Percentiles rank a stretch among this genome's conserved stretches.
Evolutionary conservation across 2,888 invertebrate species (phyloP).

Genomic region (Drosophila siamana): DNA sequence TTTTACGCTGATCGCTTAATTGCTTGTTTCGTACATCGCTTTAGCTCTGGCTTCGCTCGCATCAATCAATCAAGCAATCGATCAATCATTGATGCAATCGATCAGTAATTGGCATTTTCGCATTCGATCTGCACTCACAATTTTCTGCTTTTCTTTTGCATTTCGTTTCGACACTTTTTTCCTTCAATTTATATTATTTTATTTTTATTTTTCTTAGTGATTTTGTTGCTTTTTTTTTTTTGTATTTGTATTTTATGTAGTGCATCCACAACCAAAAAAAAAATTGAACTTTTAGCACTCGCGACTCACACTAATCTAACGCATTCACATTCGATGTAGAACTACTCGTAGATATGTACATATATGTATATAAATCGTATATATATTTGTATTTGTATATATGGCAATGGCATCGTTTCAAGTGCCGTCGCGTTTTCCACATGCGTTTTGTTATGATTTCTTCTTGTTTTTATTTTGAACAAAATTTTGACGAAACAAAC

Average conservation of each 20-base stretch:
- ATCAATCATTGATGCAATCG: slow-evolving; percentile 26
- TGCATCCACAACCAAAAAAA: slow-evolving; percentile 35
- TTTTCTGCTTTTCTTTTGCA: slow-evolving; percentile 32
- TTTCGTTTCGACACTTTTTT: slow-evolving; percentile 35
- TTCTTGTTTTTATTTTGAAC: slow-evolving; percentile 13
- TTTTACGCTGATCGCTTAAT: slow-evolving; percentile 26
- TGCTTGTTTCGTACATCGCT: slow-evolving; percentile 31
- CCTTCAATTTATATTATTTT: background rate
- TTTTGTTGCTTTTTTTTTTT: background rate
- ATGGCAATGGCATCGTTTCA: slow-evolving; percentile 61
- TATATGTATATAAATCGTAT: slow-evolving; percentile 21
- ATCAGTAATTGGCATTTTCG: background rate
- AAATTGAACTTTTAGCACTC: slow-evolving; percentile 38
- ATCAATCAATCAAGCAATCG: slow-evolving; percentile 36
- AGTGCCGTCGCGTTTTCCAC: slow-evolving; percentile 57
- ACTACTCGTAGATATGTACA: slow-evolving; percentile 18
- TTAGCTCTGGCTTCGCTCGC: slow-evolving; percentile 2
- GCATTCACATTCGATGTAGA: slow-evolving; percentile 44
- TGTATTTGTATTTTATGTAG: background rate
- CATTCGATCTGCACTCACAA: slow-evolving; percentile 33
- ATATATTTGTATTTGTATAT: slow-evolving; percentile 9
- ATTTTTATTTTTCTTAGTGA: slow-evolving; percentile 6
- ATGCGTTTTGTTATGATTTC: slow-evolving; percentile 18
- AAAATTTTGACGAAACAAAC: slow-evolving; percentile 22
- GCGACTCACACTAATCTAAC: slow-evolving; percentile 48